Base-by-base conservation (phyloP, 2,888 invertebrate genomes). In the Notocelia uddmanniana region DNA sequence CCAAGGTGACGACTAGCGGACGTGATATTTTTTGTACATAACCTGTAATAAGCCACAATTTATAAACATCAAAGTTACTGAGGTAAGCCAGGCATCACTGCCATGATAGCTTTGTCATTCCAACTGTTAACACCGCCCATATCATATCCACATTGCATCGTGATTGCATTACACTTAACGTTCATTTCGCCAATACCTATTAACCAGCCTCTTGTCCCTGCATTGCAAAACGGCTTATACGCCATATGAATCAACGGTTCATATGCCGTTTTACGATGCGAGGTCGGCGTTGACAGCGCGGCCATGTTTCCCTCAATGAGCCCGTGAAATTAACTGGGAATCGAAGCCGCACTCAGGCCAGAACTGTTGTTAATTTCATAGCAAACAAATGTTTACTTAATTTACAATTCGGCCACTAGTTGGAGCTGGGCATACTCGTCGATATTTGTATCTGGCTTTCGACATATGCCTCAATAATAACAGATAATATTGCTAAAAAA, bases 321-420 rank as follows among this genome's bases (percentile, higher is more conserved):
- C 77, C 79, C 75, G 76, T 64, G 79, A 79, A 81, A 83, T 83
- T 81, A 82, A 80, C 79, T 77, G 76, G 76, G 77, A 80, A 81
- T 80, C 76, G 74, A 69, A 45, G n/a, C n/a, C n/a, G 45, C 45
- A 45, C 45, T 45, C n/a, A 45, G n/a, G 45, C 45, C 45, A 8
- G 6, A 45, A 45, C n/a, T 6, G 15, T n/a, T 45, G n/a, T 45
- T 45, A 45, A 45, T 45, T 45, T 45, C n/a, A 45, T 45, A 45
- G 45, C 45, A 45, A 45, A n/a, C 45, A 45, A 45, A 45, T n/a
- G 45, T 45, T 45, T n/a, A n/a, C n/a, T 45, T 45, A 45, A 45
- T n/a, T n/a, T 45, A 2, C 45, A 45, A 45, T 45, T 45, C 15
- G 41, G 41, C 5, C 3, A 41, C 41, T 5, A 41, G 15, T 45